These are phyloP conservation scores for Cebidichthys violaceus DNA, from an alignment of 2,113 vertebrate species.

Conservation along the genomic window DNA sequence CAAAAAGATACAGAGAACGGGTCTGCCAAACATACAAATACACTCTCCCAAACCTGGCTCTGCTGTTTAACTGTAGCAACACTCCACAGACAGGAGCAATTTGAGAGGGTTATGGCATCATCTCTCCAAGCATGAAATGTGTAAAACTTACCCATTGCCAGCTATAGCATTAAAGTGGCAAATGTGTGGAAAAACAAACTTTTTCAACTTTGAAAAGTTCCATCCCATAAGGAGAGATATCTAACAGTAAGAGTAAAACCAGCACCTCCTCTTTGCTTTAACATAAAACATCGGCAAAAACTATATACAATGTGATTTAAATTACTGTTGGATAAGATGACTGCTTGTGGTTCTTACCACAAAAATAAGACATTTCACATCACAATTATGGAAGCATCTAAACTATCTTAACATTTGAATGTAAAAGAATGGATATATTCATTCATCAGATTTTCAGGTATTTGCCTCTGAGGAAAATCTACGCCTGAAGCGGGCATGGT, in stretches of 20 bases:
- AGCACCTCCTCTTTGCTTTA: slow-evolving; percentile 15
- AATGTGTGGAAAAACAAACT: slow-evolving; percentile 44
- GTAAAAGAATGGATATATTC: background rate
- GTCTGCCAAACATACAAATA: slow-evolving; percentile 56
- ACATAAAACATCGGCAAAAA: background rate
- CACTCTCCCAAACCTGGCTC: slow-evolving; percentile 46
- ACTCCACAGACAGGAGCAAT: slow-evolving; percentile 51
- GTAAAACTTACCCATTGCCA: slow-evolving; percentile 34
- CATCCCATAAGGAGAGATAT: slow-evolving; percentile 29
- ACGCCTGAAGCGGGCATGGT: background rate
- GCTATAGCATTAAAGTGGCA: slow-evolving; percentile 42
- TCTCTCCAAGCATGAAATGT: slow-evolving; percentile 49
- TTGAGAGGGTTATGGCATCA: slow-evolving; percentile 55
- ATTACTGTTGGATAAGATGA: background rate
- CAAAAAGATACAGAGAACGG: slow-evolving; percentile 47
- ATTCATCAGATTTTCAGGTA: background rate
- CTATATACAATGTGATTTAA: background rate
- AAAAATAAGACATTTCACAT: background rate
- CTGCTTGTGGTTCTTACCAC: background rate
- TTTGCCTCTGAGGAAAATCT: background rate
- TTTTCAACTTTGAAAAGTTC: slow-evolving; percentile 40
- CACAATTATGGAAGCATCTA: background rate
- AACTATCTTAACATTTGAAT: background rate
- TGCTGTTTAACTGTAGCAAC: slow-evolving; percentile 35
- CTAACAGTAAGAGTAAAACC: slow-evolving; percentile 19